phyloP scores from a whole-genome alignment of 2,888 invertebrate genomes.

The Mesorhabditis spiculigera region DNA sequence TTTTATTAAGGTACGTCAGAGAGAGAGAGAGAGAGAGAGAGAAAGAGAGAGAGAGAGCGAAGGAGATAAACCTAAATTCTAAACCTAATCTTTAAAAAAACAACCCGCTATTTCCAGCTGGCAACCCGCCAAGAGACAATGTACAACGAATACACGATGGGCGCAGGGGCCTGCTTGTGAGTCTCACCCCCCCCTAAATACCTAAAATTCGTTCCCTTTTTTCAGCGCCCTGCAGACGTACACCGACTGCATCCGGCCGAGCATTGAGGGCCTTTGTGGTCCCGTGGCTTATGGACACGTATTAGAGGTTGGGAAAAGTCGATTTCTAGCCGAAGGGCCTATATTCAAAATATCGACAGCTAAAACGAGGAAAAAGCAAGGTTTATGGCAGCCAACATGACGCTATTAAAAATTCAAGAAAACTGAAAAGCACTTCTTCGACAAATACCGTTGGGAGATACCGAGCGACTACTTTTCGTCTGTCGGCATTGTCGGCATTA shows the following conservation, averaged over 20 bases:
- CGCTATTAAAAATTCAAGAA: too few species aligned
- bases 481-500: too few species aligned
- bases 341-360: too few species aligned
- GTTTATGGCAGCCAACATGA: too few species aligned
- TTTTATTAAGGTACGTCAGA: slow-evolving; percentile 23
- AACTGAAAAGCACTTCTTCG: too few species aligned
- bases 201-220: neutral
- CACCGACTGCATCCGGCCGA: slow-evolving; percentile 38
- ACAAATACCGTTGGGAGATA: too few species aligned
- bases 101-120: slow-evolving; percentile 7
- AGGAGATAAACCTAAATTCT: too few species aligned
- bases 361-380: too few species aligned
- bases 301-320: slow-evolving; percentile 6
- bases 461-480: too few species aligned
- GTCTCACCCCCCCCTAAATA: slow-evolving; percentile 3
- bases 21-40: too few species aligned
- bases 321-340: too few species aligned
- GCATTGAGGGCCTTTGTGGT: slow-evolving; percentile 36
- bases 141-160: slow-evolving; percentile 36
- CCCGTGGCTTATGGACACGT: slow-evolving; percentile 29
- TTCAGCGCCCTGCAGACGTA: slow-evolving; percentile 43
- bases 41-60: neutral
- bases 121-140: slow-evolving; percentile 23
- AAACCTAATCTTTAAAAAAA: neutral
- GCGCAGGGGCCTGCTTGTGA: slow-evolving; percentile 39